A percentile compares a stretch with the other conserved stretches of the same genome.
These are phyloP conservation scores for Hyposoter didymator DNA, from an alignment of 2,888 invertebrate genomes.

Conservation along the genomic window DNA sequence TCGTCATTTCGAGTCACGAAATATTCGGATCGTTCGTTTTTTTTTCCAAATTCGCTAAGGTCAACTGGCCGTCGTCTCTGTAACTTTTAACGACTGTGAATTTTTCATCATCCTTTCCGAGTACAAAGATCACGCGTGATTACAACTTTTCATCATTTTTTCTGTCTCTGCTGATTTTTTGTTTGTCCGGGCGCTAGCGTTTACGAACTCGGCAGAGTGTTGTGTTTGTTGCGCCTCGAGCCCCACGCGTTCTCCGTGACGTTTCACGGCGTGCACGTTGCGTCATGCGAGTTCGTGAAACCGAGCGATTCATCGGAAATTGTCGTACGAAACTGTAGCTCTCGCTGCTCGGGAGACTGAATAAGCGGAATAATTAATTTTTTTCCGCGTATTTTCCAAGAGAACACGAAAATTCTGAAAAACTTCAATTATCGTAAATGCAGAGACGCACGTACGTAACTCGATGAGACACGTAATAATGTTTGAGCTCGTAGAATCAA, in stretches of 20 bases:
- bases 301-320: slow-evolving; percentile 39
- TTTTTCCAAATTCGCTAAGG: background rate
- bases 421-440: background rate
- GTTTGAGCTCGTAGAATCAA: background rate
- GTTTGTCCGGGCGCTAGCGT: background rate
- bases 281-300: slow-evolving; percentile 70
- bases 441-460: background rate
- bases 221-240: background rate
- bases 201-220: background rate
- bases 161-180: background rate
- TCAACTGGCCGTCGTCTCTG: background rate
- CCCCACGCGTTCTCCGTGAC: slow-evolving; percentile 44
- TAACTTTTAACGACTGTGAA: background rate
- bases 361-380: background rate
- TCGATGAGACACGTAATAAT: slow-evolving; percentile 3
- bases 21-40: background rate
- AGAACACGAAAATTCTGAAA: background rate
- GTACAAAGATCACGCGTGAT: background rate
- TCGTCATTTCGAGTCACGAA: background rate
- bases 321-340: background rate
- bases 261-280: slow-evolving; percentile 58
- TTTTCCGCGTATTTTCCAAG: background rate
- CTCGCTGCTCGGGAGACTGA: background rate
- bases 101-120: background rate
- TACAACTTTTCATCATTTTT: background rate